Conservation (phyloP, 2,888 invertebrate species). For the Charanyca ferruginea region DNA sequence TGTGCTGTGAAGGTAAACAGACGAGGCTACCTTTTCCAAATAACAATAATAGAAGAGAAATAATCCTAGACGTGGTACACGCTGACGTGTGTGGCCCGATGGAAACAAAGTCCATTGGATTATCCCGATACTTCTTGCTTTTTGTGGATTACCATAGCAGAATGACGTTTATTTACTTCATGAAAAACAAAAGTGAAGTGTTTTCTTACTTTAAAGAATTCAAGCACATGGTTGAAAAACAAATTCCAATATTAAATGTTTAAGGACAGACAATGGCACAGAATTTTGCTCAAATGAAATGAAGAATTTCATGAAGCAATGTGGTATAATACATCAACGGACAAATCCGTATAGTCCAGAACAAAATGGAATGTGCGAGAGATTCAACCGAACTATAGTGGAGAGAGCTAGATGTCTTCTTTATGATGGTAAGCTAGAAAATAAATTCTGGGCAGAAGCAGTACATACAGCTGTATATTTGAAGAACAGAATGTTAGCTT, state of each 20-base stretch:
- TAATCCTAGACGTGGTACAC: too few relatives aligned
- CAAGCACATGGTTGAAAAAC: background rate
- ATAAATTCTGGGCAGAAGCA: background rate
- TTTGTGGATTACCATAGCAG: background rate
- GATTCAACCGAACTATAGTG: background rate
- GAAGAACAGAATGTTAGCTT: background rate
- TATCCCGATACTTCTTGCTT: background rate
- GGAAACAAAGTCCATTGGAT: too few relatives aligned
- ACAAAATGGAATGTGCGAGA: background rate
- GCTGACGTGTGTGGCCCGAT: too few relatives aligned
- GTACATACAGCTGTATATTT: too few relatives aligned
- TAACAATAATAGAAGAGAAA: too few relatives aligned
- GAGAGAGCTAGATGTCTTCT: background rate
- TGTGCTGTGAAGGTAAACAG: too few relatives aligned
- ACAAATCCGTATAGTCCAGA: background rate
- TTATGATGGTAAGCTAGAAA: background rate
- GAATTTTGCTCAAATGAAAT: conserved; percentile 4
- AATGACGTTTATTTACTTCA: background rate
- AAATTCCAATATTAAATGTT: background rate
- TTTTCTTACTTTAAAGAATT: background rate
- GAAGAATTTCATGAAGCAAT: background rate
- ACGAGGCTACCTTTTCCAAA: conserved; percentile 1
- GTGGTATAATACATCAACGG: background rate
- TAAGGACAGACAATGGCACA: conserved; percentile 1
- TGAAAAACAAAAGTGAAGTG: background rate